Evolutionary conservation across 2,113 vertebrate species (phyloP).

Genomic region (Aldabrachelys gigantea): DNA sequence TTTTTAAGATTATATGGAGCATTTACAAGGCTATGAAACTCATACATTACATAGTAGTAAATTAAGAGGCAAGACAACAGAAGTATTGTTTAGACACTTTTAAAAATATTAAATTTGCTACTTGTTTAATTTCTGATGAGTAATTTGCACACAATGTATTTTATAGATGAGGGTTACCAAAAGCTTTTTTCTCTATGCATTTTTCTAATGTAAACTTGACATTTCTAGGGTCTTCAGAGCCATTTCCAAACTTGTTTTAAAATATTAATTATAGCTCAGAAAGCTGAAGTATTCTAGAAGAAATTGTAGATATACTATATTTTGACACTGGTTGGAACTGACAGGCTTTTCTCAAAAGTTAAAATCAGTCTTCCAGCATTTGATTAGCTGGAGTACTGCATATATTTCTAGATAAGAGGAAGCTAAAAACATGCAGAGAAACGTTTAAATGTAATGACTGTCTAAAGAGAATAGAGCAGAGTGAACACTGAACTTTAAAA

Average conservation of each 20-base stretch:
- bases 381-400: neutral
- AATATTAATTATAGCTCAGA: constrained; percentile 81
- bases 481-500: constrained; percentile 29
- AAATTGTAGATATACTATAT: constrained; percentile 73
- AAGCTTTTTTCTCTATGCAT: constrained; percentile 41
- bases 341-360: constrained; percentile 57
- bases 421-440: neutral
- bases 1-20: neutral
- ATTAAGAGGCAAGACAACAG: constrained; percentile 47
- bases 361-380: constrained; percentile 23
- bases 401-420: neutral
- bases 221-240: constrained; percentile 69
- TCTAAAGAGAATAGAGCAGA: neutral
- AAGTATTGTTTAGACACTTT: constrained; percentile 32
- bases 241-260: constrained; percentile 81
- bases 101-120: constrained; percentile 14
- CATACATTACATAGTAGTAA: neutral
- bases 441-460: constrained; percentile 28
- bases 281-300: constrained; percentile 76
- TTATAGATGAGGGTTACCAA: constrained; percentile 27
- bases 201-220: constrained; percentile 72
- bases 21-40: neutral
- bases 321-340: constrained; percentile 38
- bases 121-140: constrained; percentile 1
- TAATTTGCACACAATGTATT: no score